Base-by-base conservation (phyloP, 2,113 vertebrate genomes). In the Rhinoderma darwinii region DNA sequence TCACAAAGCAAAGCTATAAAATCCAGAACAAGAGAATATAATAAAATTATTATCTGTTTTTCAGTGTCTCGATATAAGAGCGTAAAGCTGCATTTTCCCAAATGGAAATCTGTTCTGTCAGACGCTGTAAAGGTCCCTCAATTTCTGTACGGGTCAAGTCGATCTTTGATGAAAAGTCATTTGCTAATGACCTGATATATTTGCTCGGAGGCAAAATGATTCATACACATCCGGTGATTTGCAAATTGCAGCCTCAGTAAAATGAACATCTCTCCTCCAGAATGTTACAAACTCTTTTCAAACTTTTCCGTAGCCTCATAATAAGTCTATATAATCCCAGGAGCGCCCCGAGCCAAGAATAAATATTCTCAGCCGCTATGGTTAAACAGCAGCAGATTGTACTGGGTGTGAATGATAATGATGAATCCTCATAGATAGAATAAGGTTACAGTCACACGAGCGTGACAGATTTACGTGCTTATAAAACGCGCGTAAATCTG, bases 141-240 rank as follows among this genome's bases (percentile, higher is more conserved):
- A 81, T 81, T 86, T 22, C 51, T 32, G 47, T 11, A 32, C n/a
- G 39, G 85, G 76, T 86, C 76, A 86, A 54, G 50, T 27, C 35
- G 25, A 59, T 81, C 68, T 51, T 54, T 51, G 63, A 73, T 86
- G 73, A 56, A 50, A 73, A 86, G 63, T 86, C 63, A 44, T 86
- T 39, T 44, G 77, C 66, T 86, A 86, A 86, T 74, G n/a, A 79
- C 37, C 66, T 32, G 47, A 80, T 73, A 72, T 66, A 80, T 86
- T 80, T 86, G 43, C 61, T 17, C 15, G 30, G 32, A 86, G 84
- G 43, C 43, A 44, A 44, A 56, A 51, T 80, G 76, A 86, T 72
- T 80, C 76, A 70, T 44, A 72, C 75, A 14, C 15, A 80, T 70
- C 43, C 61, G n/a, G 85, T 54, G 63, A 86, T 82, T 86, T 43